Conservation (phyloP, 2,888 invertebrate species). For the Tortricodes alternella region DNA sequence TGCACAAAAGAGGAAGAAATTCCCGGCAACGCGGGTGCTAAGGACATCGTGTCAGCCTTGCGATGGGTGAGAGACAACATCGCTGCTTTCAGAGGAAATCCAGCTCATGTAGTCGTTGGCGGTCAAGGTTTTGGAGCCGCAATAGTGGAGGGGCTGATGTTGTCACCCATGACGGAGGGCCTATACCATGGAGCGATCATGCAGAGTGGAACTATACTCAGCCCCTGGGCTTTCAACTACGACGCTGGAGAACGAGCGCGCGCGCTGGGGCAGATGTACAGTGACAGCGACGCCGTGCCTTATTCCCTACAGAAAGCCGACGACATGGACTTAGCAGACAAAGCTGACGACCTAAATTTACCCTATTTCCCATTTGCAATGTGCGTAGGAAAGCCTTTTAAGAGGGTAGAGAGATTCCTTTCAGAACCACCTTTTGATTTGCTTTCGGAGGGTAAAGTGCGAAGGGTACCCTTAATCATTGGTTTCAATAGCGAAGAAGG, state of each 20-base stretch:
- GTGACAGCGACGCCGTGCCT: slow-evolving; percentile 37
- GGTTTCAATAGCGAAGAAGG: slow-evolving; percentile 70
- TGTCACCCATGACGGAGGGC: slow-evolving; percentile 55
- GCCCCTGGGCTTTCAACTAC: slow-evolving; percentile 70
- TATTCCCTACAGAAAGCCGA: slow-evolving; percentile 42
- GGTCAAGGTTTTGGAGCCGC: slow-evolving; percentile 73
- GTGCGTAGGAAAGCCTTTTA: slow-evolving; percentile 58
- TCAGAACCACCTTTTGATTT: slow-evolving; percentile 56
- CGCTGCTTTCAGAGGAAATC: slow-evolving; percentile 68
- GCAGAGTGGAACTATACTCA: slow-evolving; percentile 67
- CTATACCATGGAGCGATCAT: slow-evolving; percentile 67
- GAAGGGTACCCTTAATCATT: slow-evolving; percentile 60
- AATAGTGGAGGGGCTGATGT: slow-evolving; percentile 59
- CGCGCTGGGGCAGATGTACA: slow-evolving; percentile 41
- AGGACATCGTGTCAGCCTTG: slow-evolving; percentile 64
- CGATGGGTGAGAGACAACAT: slow-evolving; percentile 74
- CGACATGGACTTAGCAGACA: slow-evolving; percentile 47
- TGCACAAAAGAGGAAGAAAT: slow-evolving; percentile 59
- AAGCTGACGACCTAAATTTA: slow-evolving; percentile 48
- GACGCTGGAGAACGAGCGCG: slow-evolving; percentile 59
- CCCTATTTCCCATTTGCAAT: slow-evolving; percentile 69
- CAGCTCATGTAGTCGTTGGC: slow-evolving; percentile 59
- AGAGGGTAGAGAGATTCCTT: slow-evolving; percentile 58
- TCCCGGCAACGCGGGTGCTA: slow-evolving; percentile 69
- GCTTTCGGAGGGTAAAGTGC: slow-evolving; percentile 45